Conservation (phyloP, 2,113 vertebrate genomes). For the Orthonyx spaldingii region DNA sequence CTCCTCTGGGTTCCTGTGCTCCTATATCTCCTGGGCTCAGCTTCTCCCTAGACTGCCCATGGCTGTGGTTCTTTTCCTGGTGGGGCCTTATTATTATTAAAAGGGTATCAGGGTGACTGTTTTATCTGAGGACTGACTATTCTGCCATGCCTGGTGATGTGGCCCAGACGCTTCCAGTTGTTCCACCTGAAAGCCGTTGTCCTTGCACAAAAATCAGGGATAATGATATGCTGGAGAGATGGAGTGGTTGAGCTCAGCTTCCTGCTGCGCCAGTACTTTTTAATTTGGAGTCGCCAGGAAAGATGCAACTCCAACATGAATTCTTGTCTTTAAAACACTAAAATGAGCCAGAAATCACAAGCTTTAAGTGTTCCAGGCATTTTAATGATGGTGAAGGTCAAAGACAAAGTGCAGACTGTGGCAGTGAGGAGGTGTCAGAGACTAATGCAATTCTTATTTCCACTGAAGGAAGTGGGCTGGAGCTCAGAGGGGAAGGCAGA, state of each 20-base stretch:
- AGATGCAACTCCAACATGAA: slow-evolving; percentile 1
- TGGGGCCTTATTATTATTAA: neutral
- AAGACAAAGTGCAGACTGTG: neutral
- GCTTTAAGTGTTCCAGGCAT: neutral
- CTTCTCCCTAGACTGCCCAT: neutral
- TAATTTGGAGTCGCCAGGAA: slow-evolving; percentile 19
- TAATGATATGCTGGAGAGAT: neutral
- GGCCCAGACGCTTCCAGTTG: neutral
- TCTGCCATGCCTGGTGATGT: neutral
- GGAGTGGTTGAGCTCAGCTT: neutral
- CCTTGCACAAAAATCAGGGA: neutral
- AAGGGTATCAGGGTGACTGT: neutral
- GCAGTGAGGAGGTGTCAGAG: neutral
- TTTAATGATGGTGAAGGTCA: slow-evolving; percentile 6
- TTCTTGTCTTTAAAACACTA: neutral
- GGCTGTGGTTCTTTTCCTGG: neutral
- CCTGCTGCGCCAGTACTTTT: neutral
- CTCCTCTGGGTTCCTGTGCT: neutral
- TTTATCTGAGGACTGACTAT: neutral
- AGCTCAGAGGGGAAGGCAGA: neutral
- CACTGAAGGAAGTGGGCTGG: neutral
- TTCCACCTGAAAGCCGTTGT: neutral
- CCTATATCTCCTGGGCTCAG: neutral
- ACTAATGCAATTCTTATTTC: neutral
- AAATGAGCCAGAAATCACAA: slow-evolving; percentile 25